Evolutionary conservation across 2,113 vertebrate genomes (phyloP), one percentile per base, ranked within the genome.

Genomic region (Oryzias celebensis): DNA sequence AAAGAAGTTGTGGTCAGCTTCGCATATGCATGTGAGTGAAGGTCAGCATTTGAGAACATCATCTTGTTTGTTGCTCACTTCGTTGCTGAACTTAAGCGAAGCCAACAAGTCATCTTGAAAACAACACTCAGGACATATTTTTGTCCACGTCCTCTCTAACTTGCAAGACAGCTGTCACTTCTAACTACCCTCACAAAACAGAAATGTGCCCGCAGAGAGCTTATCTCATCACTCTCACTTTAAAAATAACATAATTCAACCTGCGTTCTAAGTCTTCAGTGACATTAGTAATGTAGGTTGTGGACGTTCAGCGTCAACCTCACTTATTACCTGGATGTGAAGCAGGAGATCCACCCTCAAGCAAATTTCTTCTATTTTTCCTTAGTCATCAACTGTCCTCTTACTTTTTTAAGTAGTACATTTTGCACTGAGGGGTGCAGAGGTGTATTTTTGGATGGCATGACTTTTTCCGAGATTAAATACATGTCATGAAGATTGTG

Each of bases 81-180:
- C 52, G 20, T 66, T 26, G 1, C 28, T 60, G 50, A 76, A 71
- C 50, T 60, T 43, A 52, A 58, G 65, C 65, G 17, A 71, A 2
- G 18, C 68, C 61, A 71, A 72, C 44, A 73, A 48, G 66, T 65
- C 16, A 49, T 58, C 65, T 68, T 68, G 31, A 53, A 66, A 64
- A 45, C 55, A 65, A 63, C 71, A 63, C 71, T 78, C 59, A 67
- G 51, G 23, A 57, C 16, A 20, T 36, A 36, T 36, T 36, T 36
- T 36, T 36, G 36, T 28, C 69, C 61, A 28, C 43, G 28, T 52
- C 14, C 51, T 54, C 62, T 42, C 62, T 53, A 52, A 76, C 31
- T 68, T 71, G 42, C 66, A 49, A 36, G 61, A 73, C 45, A 71
- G 67, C 73, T 79, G 81, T 79, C 80, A 76, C 72, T 58, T 68